A percentile compares a stretch with the other conserved stretches of the same genome.
phyloP scores from a whole-genome alignment of 2,888 invertebrate genomes.

The Thelaira solivaga region DNA sequence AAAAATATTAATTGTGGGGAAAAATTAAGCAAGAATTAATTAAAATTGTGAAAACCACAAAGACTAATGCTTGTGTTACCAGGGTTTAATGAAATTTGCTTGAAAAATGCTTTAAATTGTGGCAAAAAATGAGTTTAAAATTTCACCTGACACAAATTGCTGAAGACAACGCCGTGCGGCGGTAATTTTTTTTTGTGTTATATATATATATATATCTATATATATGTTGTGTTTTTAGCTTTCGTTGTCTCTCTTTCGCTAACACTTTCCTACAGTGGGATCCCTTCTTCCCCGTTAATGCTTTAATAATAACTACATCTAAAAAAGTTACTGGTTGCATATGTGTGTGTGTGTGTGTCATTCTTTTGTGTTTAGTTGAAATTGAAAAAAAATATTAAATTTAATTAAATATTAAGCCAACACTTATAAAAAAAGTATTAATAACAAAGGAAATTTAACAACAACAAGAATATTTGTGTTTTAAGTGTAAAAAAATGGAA shows the following conservation, averaged over 20 bases:
- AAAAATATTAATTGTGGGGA: conserved; percentile 34
- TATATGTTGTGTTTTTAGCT: conserved; percentile 40
- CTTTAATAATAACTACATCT: not conserved
- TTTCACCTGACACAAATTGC: conserved; percentile 60
- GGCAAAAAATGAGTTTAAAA: conserved; percentile 56
- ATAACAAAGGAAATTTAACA: not conserved
- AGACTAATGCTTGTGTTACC: not conserved
- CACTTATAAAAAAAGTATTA: not conserved
- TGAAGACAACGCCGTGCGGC: conserved; percentile 61
- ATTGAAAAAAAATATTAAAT: not conserved
- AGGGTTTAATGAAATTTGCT: conserved; percentile 36
- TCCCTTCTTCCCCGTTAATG: not conserved
- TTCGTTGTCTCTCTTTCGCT: conserved; percentile 22
- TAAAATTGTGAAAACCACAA: conserved; percentile 35
- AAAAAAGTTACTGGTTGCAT: not conserved
- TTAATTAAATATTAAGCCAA: not conserved
- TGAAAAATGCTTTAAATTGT: conserved; percentile 10
- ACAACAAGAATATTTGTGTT: not conserved
- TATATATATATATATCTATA: conserved; percentile 20
- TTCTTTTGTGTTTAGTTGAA: conserved; percentile 41
- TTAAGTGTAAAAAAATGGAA: not conserved
- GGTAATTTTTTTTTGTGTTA: conserved; percentile 49
- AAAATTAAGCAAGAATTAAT: conserved; percentile 35
- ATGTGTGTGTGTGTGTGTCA: conserved; percentile 5
- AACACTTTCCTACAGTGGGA: not conserved